A percentile compares a stretch with the other conserved stretches of the same genome.
phyloP scores from a whole-genome alignment of 1,140 invertebrate genomes.

The Drosophila ananassae region DNA sequence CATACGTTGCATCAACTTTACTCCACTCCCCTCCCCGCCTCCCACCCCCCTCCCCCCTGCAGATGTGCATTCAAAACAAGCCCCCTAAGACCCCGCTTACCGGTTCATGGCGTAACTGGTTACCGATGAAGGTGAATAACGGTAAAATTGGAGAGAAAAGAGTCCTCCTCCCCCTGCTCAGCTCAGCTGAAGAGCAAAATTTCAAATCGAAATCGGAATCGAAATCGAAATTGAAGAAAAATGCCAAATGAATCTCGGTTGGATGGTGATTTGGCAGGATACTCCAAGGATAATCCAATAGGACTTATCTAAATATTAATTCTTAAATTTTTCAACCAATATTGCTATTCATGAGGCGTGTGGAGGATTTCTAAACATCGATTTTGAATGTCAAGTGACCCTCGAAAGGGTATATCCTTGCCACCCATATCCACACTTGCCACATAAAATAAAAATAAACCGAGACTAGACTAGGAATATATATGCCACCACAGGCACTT shows the following conservation, averaged over 20 bases:
- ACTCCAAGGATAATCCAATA: no score
- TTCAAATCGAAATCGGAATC: slow-evolving; percentile 46
- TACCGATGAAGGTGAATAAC: no score
- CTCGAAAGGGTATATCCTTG: background rate
- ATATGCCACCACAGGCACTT: slow-evolving; percentile 10
- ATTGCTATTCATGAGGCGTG: background rate
- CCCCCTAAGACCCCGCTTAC: background rate
- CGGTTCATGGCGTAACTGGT: no score
- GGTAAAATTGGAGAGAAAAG: no score
- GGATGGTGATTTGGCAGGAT: no score
- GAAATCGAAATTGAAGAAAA: slow-evolving; percentile 52
- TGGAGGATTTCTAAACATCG: background rate
- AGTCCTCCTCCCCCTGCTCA: no score
- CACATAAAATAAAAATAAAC: background rate
- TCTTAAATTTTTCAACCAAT: no score
- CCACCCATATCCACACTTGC: background rate
- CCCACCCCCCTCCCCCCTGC: no score
- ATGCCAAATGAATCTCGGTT: slow-evolving; percentile 47
- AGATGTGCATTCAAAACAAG: slow-evolving; percentile 29
- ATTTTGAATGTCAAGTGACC: background rate
- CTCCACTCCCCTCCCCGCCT: no score
- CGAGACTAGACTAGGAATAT: background rate
- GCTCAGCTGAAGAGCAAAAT: slow-evolving; percentile 19
- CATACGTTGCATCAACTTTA: slow-evolving; percentile 26
- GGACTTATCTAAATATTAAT: no score